Evolutionary conservation across 2,888 invertebrate genomes (phyloP).

Genomic region (Incurvaria masculella): DNA sequence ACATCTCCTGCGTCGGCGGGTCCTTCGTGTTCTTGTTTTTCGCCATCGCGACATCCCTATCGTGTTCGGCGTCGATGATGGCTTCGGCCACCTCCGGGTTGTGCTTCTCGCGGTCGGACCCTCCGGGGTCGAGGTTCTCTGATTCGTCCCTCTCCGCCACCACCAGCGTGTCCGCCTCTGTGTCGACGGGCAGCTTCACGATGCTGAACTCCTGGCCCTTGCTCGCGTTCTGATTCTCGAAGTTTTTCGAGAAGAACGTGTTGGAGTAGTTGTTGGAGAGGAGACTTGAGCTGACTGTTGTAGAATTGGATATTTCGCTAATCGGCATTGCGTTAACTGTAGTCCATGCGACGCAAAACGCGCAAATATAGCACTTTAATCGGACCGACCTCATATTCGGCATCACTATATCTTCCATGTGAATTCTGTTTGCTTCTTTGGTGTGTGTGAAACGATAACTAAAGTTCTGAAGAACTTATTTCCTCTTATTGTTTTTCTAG

Average conservation of each 20-base stretch:
- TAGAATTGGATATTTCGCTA: not conserved
- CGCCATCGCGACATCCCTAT: slow-evolving; percentile 36
- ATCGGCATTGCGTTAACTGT: not conserved
- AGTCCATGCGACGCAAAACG: not conserved
- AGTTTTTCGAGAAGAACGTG: not conserved
- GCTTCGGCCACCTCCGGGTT: slow-evolving; percentile 38
- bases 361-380: not conserved
- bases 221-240: not conserved
- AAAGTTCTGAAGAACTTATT: too few species aligned
- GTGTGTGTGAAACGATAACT: too few species aligned
- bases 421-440: too few species aligned
- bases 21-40: slow-evolving; percentile 26
- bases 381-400: not conserved
- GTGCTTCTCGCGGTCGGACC: slow-evolving; percentile 30
- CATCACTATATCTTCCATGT: too few species aligned
- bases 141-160: slow-evolving; percentile 31
- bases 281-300: not conserved
- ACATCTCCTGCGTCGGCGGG: slow-evolving; percentile 6
- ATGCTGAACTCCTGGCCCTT: slow-evolving; percentile 29
- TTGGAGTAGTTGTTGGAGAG: not conserved
- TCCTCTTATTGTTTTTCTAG: too few species aligned
- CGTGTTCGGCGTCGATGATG: slow-evolving; percentile 40
- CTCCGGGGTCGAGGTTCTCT: slow-evolving; percentile 6
- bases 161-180: slow-evolving; percentile 41
- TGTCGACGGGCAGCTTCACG: slow-evolving; percentile 39